Base-by-base conservation (phyloP, 2,113 vertebrate species). In the Lepidothrix coronata region DNA sequence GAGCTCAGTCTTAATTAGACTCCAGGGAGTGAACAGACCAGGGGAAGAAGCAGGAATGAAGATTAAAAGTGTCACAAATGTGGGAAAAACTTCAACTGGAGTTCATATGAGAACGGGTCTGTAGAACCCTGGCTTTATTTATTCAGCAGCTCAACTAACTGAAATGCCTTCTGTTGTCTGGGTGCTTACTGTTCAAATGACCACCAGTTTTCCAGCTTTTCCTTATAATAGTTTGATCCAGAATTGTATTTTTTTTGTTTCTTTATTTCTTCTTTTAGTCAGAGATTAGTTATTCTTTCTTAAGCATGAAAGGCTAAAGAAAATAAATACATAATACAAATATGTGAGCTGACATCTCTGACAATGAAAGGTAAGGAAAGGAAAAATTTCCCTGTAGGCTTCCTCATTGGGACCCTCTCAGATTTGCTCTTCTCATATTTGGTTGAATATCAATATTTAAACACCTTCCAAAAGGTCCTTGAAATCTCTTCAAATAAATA, bases 1-100 rank as follows among this genome's bases (percentile, higher is more conserved):
- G 65, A 84, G 44, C 24, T 72, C 76, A 89, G 18, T 33, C 10
- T 27, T 96, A 92, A 94, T 96, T 95, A 81, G 87, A 44, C 86
- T 95, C 89, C 37, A 81, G 80, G 76, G 89, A 95, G 33, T 18
- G 65, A 92, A 91, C 0, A 5, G 63, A 51, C 18, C 12, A 43
- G 43, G 44, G n/a, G 31, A 89, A 83, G 67, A 90, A 66, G 46
- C 28, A 79, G 58, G 58, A 75, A 81, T 72, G 84, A 93, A 67
- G 43, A 92, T 66, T 84, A 24, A n/a, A 61, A 54, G 22, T 77
- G 57, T 67, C 86, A 78, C 48, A 86, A 63, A 51, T 25, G 33
- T 51, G 48, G 52, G 55, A 67, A 91, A 86, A 63, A 33, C 6
- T 74, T 80, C 72, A 51, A 4, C 18, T 81, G 52, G 30, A 48